Conservation (phyloP, 2,113 vertebrate genomes). For the Gallinago jamesoni region DNA sequence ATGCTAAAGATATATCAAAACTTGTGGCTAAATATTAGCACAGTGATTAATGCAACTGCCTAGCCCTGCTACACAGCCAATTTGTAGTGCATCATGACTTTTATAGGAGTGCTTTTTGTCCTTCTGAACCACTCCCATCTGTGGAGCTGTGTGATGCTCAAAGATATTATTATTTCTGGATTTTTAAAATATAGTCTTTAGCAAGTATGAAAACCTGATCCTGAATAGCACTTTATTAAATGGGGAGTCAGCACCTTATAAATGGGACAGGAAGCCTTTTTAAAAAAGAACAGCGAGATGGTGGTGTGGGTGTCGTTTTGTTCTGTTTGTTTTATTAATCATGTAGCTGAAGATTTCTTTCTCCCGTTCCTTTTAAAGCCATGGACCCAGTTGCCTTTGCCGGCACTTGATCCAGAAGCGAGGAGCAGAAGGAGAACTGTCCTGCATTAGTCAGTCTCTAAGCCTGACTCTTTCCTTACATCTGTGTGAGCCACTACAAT, state of each 20-base stretch:
- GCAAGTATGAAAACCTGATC: not conserved
- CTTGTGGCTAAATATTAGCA: not conserved
- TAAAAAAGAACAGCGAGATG: not conserved
- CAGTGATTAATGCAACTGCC: not conserved
- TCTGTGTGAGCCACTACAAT: not conserved
- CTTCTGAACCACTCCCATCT: not conserved
- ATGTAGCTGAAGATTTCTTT: not conserved
- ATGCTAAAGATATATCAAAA: not conserved
- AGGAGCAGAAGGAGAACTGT: not conserved
- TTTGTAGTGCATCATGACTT: not conserved
- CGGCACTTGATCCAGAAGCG: not conserved
- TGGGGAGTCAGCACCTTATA: rapidly evolving
- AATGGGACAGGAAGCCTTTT: not conserved
- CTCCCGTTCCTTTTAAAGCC: not conserved
- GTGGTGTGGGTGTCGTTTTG: not conserved
- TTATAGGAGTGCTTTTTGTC: not conserved
- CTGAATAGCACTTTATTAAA: not conserved
- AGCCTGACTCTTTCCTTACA: not conserved
- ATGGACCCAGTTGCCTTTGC: not conserved
- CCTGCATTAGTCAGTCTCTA: not conserved
- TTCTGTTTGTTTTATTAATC: not conserved
- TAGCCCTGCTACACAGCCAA: not conserved
- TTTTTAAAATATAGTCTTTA: not conserved
- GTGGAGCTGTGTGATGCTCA: not conserved
- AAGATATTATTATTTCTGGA: not conserved